Percentiles rank a stretch among this genome's conserved stretches.
Conservation (phyloP, 2,888 invertebrate genomes). For the Aphidoletes aphidimyza region DNA sequence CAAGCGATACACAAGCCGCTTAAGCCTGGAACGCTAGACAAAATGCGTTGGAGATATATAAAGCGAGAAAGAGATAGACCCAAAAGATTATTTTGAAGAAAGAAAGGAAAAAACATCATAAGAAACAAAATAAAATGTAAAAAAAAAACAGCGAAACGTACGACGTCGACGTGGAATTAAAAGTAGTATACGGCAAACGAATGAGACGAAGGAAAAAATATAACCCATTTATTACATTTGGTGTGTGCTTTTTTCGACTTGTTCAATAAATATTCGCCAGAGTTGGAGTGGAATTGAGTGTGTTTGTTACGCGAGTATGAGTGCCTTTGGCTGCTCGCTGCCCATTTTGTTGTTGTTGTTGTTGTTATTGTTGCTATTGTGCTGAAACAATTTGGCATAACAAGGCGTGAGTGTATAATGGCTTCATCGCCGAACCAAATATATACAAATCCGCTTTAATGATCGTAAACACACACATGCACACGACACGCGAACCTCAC, state of each 20-base stretch:
- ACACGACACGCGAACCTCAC: not conserved
- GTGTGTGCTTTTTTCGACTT: conserved; percentile 35
- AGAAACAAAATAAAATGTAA: not conserved
- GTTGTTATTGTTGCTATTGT: not conserved
- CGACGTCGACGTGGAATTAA: conserved; percentile 27
- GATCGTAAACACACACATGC: not conserved
- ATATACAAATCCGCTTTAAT: conserved; percentile 46
- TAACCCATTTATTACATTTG: conserved; percentile 34
- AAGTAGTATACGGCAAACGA: not conserved
- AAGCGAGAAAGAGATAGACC: not conserved
- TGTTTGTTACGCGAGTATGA: not conserved
- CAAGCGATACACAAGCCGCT: too few relatives aligned
- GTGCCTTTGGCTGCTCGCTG: too few relatives aligned
- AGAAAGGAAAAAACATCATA: not conserved
- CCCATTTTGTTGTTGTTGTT: not conserved
- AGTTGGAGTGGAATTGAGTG: too few relatives aligned
- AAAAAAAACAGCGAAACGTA: not conserved
- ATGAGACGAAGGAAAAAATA: not conserved
- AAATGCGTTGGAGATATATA: not conserved
- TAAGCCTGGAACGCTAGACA: too few relatives aligned
- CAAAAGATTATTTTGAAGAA: not conserved
- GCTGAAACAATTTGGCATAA: conserved; percentile 42
- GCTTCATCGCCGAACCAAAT: conserved; percentile 25
- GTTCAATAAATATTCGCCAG: conserved; percentile 33
- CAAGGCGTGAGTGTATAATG: conserved; percentile 39